Percentiles rank a stretch among this genome's conserved stretches.
These are phyloP conservation scores for Hydroisotoma schaefferi DNA, from an alignment of 2,888 invertebrate genomes.

Conservation along the genomic window DNA sequence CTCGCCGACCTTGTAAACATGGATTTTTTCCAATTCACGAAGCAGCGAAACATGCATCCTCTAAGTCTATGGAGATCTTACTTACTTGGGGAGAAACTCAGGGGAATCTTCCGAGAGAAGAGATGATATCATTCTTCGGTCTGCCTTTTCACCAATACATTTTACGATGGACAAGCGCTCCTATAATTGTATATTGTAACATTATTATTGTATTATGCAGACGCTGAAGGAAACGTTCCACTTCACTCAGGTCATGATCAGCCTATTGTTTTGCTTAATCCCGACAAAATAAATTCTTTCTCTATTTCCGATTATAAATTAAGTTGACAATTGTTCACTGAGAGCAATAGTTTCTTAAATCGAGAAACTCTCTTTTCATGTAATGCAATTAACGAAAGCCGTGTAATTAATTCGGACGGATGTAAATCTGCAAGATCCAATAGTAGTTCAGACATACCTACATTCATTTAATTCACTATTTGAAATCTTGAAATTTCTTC, in stretches of 20 bases:
- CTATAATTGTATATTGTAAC: background rate
- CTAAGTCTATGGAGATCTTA: slow-evolving; percentile 70
- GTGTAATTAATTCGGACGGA: too few relatives aligned
- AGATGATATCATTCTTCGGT: slow-evolving; percentile 72
- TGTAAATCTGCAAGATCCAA: too few relatives aligned
- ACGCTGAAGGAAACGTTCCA: slow-evolving; percentile 82
- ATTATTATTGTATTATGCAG: slow-evolving; percentile 53
- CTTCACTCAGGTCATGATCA: slow-evolving; percentile 55
- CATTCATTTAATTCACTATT: too few relatives aligned
- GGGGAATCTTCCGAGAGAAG: slow-evolving; percentile 63
- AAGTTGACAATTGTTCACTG: too few relatives aligned
- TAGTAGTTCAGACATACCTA: too few relatives aligned
- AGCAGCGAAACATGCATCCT: slow-evolving; percentile 84
- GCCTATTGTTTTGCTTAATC: too few relatives aligned
- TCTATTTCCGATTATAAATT: too few relatives aligned
- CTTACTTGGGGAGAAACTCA: slow-evolving; percentile 67
- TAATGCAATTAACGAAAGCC: too few relatives aligned
- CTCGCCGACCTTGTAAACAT: slow-evolving; percentile 75
- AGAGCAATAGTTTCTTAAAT: too few relatives aligned
- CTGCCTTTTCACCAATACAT: background rate
- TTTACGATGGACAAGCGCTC: background rate
- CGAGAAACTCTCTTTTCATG: too few relatives aligned
- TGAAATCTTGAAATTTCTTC: too few relatives aligned
- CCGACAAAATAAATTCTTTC: too few relatives aligned
- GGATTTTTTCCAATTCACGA: slow-evolving; percentile 89